phyloP scores from a whole-genome alignment of 1,140 invertebrate species.

The Parapsyche elsis region DNA sequence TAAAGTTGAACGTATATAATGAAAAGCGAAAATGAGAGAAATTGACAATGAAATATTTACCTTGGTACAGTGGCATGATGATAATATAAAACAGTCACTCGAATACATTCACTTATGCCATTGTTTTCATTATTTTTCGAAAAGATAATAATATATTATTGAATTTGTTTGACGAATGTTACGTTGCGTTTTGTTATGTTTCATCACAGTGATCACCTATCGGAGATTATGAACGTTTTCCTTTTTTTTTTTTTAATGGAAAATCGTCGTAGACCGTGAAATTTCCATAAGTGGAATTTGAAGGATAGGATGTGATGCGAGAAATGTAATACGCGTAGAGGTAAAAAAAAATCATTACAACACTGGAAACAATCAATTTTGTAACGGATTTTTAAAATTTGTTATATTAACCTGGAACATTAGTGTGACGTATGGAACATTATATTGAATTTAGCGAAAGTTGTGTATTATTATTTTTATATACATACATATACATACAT shows the following conservation, averaged over 20 bases:
- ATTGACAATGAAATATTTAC: slow-evolving; percentile 38
- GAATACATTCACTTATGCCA: neutral
- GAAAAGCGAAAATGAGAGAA: slow-evolving; percentile 26
- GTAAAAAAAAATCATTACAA: no score
- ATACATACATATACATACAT: no score
- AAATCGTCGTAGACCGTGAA: no score
- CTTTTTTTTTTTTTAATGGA: neutral
- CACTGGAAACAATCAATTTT: no score
- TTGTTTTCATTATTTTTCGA: slow-evolving; percentile 13
- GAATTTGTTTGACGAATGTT: neutral
- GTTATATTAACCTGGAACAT: no score
- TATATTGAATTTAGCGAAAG: no score
- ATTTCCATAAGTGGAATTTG: no score
- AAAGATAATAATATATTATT: neutral
- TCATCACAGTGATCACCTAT: neutral
- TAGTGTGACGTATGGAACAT: no score
- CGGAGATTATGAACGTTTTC: neutral
- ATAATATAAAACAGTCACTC: neutral
- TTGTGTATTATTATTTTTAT: no score
- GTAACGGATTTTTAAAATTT: no score
- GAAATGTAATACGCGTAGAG: no score
- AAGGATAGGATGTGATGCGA: no score
- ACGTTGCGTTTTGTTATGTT: neutral
- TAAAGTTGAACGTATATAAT: neutral
- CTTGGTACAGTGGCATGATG: slow-evolving; percentile 36